Evolutionary conservation across 2,888 invertebrate genomes (phyloP), one percentile per base, ranked within the genome.

Genomic region (Ichneumoninae sp.): DNA sequence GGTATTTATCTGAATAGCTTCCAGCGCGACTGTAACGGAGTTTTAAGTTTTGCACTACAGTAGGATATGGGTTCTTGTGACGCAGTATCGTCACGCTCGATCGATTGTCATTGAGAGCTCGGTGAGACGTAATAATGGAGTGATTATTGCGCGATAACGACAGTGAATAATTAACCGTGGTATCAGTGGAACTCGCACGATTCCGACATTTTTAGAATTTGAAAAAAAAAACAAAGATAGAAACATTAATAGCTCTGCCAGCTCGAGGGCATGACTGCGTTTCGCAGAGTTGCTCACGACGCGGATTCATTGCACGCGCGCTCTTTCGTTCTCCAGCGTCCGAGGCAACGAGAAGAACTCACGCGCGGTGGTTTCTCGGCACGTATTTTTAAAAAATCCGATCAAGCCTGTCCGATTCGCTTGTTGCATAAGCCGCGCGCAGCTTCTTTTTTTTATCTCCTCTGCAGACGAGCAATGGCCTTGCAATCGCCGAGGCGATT

Each of bases 391-490:
- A 33, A 63, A 26, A 63, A 44, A 44, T 47, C 6, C 44, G n/a
- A 60, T 6, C 40, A 16, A 73, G 36, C 40, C 44, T 16, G 63
- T 44, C 47, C 44, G 44, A 73, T 63, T 33, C 54, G 63, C 26
- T 30, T 16, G 63, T 74, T 63, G 80, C 83, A 74, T 76, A 83
- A 83, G 50, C 19, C 54, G 65, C 19, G 65, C 19, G 50, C n/a
- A 44, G 50, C 26, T 44, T 74, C 57, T 50, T 60, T 81, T 50
- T 81, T 70, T 71, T 66, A 6, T 78, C 66, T 66, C 22, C 3
- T 83, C 50, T 47, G 66, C 68, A 60, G 76, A 83, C 76, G 57
- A 89, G 86, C 87, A 83, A 83, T 85, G 89, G 88, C 91, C 91
- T 91, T 91, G 91, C 88, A 85, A 84, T 85, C 79, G 85, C 60